Evolutionary conservation across 2,888 invertebrate genomes (phyloP), one percentile per base, ranked within the genome.

Genomic region (Sturmia bella): DNA sequence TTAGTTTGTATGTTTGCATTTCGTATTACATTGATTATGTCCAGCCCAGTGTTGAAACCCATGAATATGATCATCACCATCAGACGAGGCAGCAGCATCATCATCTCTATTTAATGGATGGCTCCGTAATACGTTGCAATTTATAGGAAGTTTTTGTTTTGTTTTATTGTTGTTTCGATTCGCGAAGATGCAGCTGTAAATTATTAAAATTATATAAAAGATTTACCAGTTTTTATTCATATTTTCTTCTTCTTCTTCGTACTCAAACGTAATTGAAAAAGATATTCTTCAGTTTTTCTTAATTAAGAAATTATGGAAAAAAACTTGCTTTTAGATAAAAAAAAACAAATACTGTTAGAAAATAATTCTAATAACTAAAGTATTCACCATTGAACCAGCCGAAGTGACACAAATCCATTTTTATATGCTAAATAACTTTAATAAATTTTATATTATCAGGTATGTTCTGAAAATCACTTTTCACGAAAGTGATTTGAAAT

Each of bases 191-290:
- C 82, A 82, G 82, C 78, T 82, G 82, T 82, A 82, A 82, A 82
- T 82, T 74, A 82, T 82, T 72, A 81, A 81, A 81, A 81, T 81
- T 77, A 77, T 72, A 74, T 50, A 82, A 82, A 81, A 70, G 70
- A 70, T 61, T 78, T 75, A 66, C 73, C 77, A 50, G 77, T 69
- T 63, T 69, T 56, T 52, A 13, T 61, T 57, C 43, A n/a, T 61
- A 13, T 57, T 61, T 54, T 61, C 37, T 37, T 68, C 48, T 27
- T 27, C 12, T 39, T 43, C 50, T 52, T n/a, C 11, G 17, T 61
- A 13, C 19, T 17, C 17, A 17, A 61, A 39, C 27, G 24, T 68
- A 61, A 63, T 69, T 54, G 69, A 76, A 61, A 69, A 54, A 45
- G 19, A 63, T 50, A 76, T 52, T 76, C 41, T 52, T 50, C 32